phyloP scores from a whole-genome alignment of 2,113 vertebrate genomes.

The Leuciscus idus region DNA sequence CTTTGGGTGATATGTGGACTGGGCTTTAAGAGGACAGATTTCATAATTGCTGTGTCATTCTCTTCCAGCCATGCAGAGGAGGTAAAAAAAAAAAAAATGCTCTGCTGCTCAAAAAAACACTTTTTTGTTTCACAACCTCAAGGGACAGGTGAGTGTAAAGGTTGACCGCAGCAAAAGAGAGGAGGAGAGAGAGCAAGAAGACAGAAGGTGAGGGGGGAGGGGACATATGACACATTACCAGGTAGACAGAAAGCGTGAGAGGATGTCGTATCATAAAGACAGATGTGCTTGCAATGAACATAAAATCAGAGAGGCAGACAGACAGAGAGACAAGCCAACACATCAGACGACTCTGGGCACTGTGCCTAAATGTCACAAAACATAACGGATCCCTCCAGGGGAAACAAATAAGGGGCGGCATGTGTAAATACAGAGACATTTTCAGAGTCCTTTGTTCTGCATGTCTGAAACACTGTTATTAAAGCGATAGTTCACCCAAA shows the following conservation, averaged over 20 bases:
- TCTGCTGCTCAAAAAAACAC: slow-evolving; percentile 59
- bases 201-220: slow-evolving; percentile 39
- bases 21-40: slow-evolving; percentile 31
- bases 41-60: slow-evolving; percentile 67
- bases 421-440: slow-evolving; percentile 30
- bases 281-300: slow-evolving; percentile 63
- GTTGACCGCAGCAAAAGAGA: slow-evolving; percentile 31
- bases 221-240: slow-evolving; percentile 59
- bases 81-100: slow-evolving; percentile 56
- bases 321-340: slow-evolving; percentile 63
- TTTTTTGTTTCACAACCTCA: slow-evolving; percentile 60
- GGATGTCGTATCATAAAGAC: slow-evolving; percentile 65
- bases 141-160: slow-evolving; percentile 62
- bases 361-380: slow-evolving; percentile 38
- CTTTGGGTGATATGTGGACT: not conserved
- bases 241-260: slow-evolving; percentile 64
- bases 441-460: not conserved
- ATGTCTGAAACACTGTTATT: not conserved
- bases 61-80: slow-evolving; percentile 53
- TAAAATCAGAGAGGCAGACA: slow-evolving; percentile 66
- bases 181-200: slow-evolving; percentile 46
- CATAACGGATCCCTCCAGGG: slow-evolving; percentile 51
- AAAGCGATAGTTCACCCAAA: not conserved
- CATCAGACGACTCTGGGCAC: slow-evolving; percentile 58
- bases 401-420: slow-evolving; percentile 57